Conservation (phyloP, 64 coral and sea anemone genomes). For the Platygyra sinensis region DNA sequence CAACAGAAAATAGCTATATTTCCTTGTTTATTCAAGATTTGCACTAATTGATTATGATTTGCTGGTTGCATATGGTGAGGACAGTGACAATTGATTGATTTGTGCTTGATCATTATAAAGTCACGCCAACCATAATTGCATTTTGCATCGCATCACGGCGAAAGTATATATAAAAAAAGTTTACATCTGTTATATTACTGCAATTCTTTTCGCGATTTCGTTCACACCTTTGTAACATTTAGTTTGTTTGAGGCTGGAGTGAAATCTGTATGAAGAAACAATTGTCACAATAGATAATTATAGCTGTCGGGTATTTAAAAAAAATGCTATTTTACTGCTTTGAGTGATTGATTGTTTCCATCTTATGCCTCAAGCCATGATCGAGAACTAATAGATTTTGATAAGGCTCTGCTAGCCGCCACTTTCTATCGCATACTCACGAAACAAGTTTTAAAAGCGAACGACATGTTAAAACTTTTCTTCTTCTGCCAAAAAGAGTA, state of each 20-base stretch:
- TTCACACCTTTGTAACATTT: not conserved
- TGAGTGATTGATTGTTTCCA: not conserved
- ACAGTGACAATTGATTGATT: constrained; percentile 4
- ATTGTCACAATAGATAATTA: not conserved
- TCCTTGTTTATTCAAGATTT: not conserved
- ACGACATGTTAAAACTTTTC: too few relatives aligned
- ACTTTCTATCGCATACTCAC: not conserved
- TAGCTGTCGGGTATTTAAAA: not conserved
- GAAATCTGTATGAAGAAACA: not conserved
- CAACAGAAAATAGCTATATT: not conserved
- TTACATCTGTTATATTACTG: not conserved
- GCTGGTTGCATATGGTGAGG: not conserved
- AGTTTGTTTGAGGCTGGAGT: not conserved
- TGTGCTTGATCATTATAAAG: constrained; percentile 1
- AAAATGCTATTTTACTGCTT: not conserved
- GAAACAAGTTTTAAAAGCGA: too few relatives aligned
- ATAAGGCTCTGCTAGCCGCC: not conserved
- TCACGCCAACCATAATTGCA: not conserved
- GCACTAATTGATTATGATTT: constrained; percentile 1
- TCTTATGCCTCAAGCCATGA: not conserved
- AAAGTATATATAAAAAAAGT: not conserved
- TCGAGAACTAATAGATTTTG: not conserved
- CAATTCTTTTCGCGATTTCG: too few relatives aligned
- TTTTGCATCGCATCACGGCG: not conserved
- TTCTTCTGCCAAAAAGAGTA: too few relatives aligned